Base-by-base conservation (phyloP, 1,140 invertebrate genomes). In the Ridgeia piscesae region DNA sequence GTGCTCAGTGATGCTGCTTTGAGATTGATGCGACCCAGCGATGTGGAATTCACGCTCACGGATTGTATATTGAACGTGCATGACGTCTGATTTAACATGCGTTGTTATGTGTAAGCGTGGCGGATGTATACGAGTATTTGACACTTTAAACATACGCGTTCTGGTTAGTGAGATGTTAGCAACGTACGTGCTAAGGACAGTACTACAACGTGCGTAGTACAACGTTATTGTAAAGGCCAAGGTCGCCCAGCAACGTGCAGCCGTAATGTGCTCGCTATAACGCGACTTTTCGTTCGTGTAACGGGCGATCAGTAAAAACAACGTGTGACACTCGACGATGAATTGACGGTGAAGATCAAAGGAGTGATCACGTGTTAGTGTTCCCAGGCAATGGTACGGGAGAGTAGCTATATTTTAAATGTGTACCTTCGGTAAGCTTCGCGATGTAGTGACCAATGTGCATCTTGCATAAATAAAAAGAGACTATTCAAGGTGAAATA, bases 391-490 rank as follows among this genome's bases (percentile, higher is more conserved):
- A 77, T 42, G 58, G 58, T 77, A 77, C 6, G 2, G 58, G 58
- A 77, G 58, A 77, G 11, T 21, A 21, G 58, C 58, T 4, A 77
- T 77, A 9, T 77, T 2, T 77, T 77, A 77, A 77, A 17, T 14
- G 14, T 17, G 14, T 77, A 31, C 17, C 6, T 77, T 77, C 58
- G 27, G 58, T 21, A 21, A 77, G 58, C 58, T 77, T 77, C 0
- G 58, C 58, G 27, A 77, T 77, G 58, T 77, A 77, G 58, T 77
- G 27, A 77, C 2, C 11, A 77, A 77, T 77, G 58, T 77, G 58
- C 58, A 77, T 77, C 58, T 77, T 77, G 58, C 58, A 77, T 31
- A 77, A 77, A 77, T 77, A 77, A 77, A 77, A 77, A 77, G 42
- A n/a, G 8, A 50, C 21, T 77, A 77, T 77, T 77, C 27, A 21